These are phyloP conservation scores for Deilephila porcellus DNA, from an alignment of 2,888 invertebrate species.

Conservation along the genomic window DNA sequence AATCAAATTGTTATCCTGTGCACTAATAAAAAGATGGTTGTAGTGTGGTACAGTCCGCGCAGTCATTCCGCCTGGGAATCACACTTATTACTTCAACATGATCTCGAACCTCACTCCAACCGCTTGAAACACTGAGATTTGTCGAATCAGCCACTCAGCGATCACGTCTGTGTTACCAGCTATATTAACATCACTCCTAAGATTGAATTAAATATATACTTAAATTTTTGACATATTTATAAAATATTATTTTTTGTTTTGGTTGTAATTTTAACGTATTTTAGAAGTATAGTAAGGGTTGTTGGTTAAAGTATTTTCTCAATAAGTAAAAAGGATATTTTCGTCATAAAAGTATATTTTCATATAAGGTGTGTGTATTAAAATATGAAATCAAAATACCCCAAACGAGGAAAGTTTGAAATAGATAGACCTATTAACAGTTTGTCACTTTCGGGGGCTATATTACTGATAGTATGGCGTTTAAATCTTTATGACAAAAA, in stretches of 20 bases:
- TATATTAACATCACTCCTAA: neutral
- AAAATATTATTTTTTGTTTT: neutral
- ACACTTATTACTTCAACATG: constrained; percentile 59
- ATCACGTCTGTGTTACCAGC: constrained; percentile 16
- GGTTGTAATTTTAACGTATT: neutral
- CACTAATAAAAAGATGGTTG: constrained; percentile 38
- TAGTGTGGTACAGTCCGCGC: constrained; percentile 47
- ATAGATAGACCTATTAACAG: too few relatives aligned
- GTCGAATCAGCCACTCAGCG: constrained; percentile 67
- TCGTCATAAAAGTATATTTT: too few relatives aligned
- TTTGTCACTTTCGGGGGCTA: too few relatives aligned
- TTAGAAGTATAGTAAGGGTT: neutral
- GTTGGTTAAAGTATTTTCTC: too few relatives aligned
- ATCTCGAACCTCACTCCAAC: constrained; percentile 54
- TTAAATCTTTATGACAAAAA: too few relatives aligned
- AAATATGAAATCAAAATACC: too few relatives aligned
- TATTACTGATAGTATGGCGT: too few relatives aligned
- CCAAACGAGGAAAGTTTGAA: too few relatives aligned
- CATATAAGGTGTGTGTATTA: too few relatives aligned
- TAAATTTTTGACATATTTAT: neutral
- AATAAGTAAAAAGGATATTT: too few relatives aligned
- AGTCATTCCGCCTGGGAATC: constrained; percentile 75
- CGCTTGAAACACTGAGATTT: constrained; percentile 68
- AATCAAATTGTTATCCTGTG: constrained; percentile 5
- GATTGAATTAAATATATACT: neutral